These are phyloP conservation scores for Lepidocyrtoides sp. DNA, from an alignment of 2,888 invertebrate genomes.

Conservation along the genomic window DNA sequence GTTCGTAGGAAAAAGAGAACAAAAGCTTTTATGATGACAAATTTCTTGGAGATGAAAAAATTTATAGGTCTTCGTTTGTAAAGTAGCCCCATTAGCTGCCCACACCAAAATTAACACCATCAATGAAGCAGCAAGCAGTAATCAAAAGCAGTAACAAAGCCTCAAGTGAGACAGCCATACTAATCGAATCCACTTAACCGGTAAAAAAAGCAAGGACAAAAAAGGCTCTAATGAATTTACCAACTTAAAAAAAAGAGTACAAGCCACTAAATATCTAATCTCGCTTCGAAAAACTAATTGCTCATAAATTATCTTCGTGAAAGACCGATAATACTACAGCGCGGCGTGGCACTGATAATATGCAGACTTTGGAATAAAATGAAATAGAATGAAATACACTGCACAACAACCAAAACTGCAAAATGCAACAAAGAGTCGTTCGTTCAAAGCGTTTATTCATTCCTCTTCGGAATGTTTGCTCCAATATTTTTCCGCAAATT, in stretches of 20 bases:
- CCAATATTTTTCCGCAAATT: slow-evolving; percentile 47
- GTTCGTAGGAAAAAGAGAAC: slow-evolving; percentile 48
- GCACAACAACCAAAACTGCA: not conserved
- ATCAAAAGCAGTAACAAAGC: not conserved
- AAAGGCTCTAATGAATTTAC: not conserved
- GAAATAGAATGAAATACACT: not conserved
- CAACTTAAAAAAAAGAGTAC: not conserved
- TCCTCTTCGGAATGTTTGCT: slow-evolving; percentile 18
- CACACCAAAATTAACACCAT: slow-evolving; percentile 40
- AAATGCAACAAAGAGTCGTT: slow-evolving; percentile 41
- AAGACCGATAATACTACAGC: too few species aligned
- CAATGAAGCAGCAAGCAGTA: not conserved
- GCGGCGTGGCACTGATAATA: slow-evolving; percentile 3
- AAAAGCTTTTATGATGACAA: slow-evolving; percentile 40
- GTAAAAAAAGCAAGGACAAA: not conserved
- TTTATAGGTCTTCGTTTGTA: not conserved
- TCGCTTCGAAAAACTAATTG: not conserved
- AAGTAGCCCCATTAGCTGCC: slow-evolving; percentile 45
- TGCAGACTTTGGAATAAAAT: not conserved
- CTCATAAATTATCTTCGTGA: not conserved
- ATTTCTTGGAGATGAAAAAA: slow-evolving; percentile 2
- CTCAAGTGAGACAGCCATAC: not conserved
- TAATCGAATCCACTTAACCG: slow-evolving; percentile 1
- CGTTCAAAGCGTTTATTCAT: slow-evolving; percentile 28
- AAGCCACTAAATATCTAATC: not conserved